These are phyloP conservation scores for Columbina picui DNA, from an alignment of 2,113 vertebrate genomes.

Conservation along the genomic window DNA sequence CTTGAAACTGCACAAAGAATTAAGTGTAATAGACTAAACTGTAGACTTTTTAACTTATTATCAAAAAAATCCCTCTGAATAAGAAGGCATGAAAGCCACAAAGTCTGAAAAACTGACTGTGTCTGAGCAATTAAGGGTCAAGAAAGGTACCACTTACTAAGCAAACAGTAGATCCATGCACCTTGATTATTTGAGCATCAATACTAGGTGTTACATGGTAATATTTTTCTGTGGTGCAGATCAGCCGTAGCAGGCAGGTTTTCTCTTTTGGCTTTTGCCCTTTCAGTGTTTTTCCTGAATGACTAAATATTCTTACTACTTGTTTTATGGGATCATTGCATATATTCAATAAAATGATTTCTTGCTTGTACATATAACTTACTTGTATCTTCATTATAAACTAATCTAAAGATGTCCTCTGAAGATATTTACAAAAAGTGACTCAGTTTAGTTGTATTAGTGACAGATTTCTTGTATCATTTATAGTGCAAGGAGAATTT, in stretches of 20 bases:
- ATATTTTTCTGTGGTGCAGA: not conserved
- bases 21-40: not conserved
- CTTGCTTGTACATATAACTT: not conserved
- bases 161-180: not conserved
- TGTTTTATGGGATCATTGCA: not conserved
- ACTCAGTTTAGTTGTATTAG: not conserved
- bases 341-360: not conserved
- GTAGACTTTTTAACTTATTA: not conserved
- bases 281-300: not conserved
- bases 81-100: not conserved
- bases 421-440: constrained; percentile 11
- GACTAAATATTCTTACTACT: not conserved
- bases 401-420: not conserved
- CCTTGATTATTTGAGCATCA: not conserved
- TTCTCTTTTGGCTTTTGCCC: not conserved
- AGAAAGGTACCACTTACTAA: not conserved
- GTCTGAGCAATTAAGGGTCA: not conserved
- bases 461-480: constrained; percentile 17
- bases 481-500: not conserved
- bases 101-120: not conserved
- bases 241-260: not conserved
- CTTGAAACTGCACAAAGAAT: not conserved
- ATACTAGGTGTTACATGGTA: too few species aligned
- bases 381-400: not conserved
- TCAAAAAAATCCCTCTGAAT: not conserved